Evolutionary conservation across 1,140 invertebrate species (phyloP), one percentile per base, ranked within the genome.

Genomic region (Caenorhabditis latens): DNA sequence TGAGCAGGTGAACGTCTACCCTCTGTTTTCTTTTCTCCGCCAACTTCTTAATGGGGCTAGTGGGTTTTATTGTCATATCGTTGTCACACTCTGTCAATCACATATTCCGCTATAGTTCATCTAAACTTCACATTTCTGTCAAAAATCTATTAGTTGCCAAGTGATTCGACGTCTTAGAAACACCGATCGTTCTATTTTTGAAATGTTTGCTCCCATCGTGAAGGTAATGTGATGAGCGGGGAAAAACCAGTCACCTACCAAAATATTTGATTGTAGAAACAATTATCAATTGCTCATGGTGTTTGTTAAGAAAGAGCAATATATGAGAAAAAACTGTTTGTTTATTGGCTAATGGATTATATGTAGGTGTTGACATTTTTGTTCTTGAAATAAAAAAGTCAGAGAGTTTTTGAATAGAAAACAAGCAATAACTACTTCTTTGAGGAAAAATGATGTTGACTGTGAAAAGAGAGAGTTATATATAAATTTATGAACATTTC

Each of bases 1-100:
- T 79, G 11, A 50, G 71, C 71, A 79, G 71, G 71, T 79, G 71
- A 79, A 79, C 71, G 71, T 79, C 42, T 46, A n/a, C 19, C 5
- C 11, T 46, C n/a, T 50, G 19, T 48, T 50, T 24, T 79, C 42
- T 21, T 79, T 79, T n/a, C 19, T 48, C 19, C 13, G 50, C 3
- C 16, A 14, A 16, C 21, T 42, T 48, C 42, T 32, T 71, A 48
- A 71, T 63, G 61, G 61, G 61, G n/a, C 13, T 46, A 63, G 8
- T 43, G 4, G 65, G 13, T 42, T 43, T 63, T 9, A 40, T 4
- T 65, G 61, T 8, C 61, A 65, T 21, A 14, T 32, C 8, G 40
- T 19, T 71, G 65, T 43, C 40, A 71, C 4, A 19, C 46, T 19
- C 8, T 46, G 65, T 71, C 65, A 71, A 71, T 43, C 65, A 21